phyloP scores from a whole-genome alignment of 2,797 vertebrate species.

The Hippoglossus hippoglossus region DNA sequence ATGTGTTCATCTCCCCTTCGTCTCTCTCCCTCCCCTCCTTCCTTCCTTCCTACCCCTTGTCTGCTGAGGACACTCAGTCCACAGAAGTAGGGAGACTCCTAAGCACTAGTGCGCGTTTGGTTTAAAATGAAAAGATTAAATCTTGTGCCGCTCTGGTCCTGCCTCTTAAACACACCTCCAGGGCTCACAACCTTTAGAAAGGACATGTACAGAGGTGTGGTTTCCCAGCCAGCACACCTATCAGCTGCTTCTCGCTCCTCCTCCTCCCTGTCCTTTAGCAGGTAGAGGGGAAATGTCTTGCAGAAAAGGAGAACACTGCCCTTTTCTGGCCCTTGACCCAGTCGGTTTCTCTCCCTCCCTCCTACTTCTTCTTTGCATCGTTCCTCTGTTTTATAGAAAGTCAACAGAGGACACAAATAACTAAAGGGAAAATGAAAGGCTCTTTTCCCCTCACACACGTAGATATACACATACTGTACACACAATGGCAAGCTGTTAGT shows the following conservation, averaged over 20 bases:
- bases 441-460: not conserved
- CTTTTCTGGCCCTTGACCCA: slow-evolving; percentile 30
- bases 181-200: slow-evolving; percentile 55
- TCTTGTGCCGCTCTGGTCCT: slow-evolving; percentile 13
- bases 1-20: slow-evolving; percentile 86
- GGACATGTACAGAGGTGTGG: slow-evolving; percentile 69
- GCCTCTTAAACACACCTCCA: slow-evolving; percentile 61
- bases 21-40: slow-evolving; percentile 32
- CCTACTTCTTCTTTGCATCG: slow-evolving; percentile 40
- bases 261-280: slow-evolving; percentile 49
- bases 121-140: slow-evolving; percentile 28
- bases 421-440: slow-evolving; percentile 1
- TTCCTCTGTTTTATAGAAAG: slow-evolving; percentile 36
- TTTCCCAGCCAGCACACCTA: slow-evolving; percentile 70
- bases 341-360: slow-evolving; percentile 14
- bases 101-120: slow-evolving; percentile 5
- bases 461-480: not conserved
- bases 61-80: slow-evolving; percentile 18
- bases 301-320: slow-evolving; percentile 23
- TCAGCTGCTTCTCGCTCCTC: slow-evolving; percentile 43
- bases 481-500: not conserved
- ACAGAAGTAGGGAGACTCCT: slow-evolving; percentile 8
- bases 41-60: slow-evolving; percentile 38
- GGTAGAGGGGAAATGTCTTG: slow-evolving; percentile 57
- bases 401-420: slow-evolving; percentile 1